Base-by-base conservation (phyloP, 2,113 vertebrate species). In the Mus musculus region DNA sequence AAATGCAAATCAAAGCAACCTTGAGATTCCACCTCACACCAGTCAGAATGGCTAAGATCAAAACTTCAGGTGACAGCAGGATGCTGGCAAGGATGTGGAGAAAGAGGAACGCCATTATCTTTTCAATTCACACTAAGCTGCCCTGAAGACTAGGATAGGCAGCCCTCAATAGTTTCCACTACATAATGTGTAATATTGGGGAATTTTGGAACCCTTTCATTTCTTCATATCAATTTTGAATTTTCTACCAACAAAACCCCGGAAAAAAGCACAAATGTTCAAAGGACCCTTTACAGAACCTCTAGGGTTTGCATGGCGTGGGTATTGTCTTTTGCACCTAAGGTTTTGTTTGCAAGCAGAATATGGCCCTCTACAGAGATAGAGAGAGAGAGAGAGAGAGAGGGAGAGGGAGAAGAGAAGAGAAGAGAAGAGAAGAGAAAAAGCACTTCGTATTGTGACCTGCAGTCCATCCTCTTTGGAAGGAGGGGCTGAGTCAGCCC, bases 401-500 rank as follows among this genome's bases (percentile, higher is more conserved):
- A 49, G 42, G 6, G 75, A 49, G 22, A 16, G 11, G 28, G 42
- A 30, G 75, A 30, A n/a, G n/a, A n/a, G n/a, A n/a, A n/a, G n/a
- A n/a, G n/a, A n/a, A 28, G 24, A 28, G 24, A 49, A 49, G 26
- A 77, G 12, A 49, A 26, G 54, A 49, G 16, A 54, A 93, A 94
- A 96, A 96, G 30, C 49, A 87, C 54, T 80, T 88, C 89, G 69
- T 77, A n/a, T 12, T 20, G 4, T 19, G 76, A 84, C 75, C 90
- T 85, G 24, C 33, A 93, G 30, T 90, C 94, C 90, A 67, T 97
- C 71, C 95, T 94, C 52, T 76, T 85, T 94, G 42, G 30, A 96
- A 97, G 80, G 56, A 89, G 71, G 75, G 78, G 93, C 94, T 97
- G 95, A 96, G 82, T 96, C 94, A 97, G 89, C 54, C 82, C 54